Evolutionary conservation across 2,113 vertebrate genomes (phyloP), one percentile per base, ranked within the genome.

Genomic region (Nannospalax galili): DNA sequence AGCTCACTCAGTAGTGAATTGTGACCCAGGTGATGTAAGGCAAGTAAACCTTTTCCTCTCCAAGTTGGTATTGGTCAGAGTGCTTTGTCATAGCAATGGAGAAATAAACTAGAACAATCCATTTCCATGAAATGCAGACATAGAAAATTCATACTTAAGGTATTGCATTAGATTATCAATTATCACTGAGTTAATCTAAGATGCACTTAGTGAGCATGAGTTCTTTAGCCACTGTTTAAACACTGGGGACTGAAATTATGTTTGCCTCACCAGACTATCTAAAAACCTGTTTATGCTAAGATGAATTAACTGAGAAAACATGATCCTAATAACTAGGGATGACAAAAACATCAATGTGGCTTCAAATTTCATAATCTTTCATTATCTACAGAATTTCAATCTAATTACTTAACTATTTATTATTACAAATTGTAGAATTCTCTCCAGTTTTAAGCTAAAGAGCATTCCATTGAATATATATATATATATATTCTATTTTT

Each of bases 101-200:
- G n/a, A n/a, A n/a, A n/a, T n/a, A n/a, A n/a, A n/a, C n/a, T n/a
- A n/a, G n/a, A n/a, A n/a, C n/a, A n/a, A n/a, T n/a, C n/a, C 19
- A 90, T 92, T 8, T 24, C n/a, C 19, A 73, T 69, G 24, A 15
- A 6, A 26, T 73, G 19, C 3, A 90, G 87, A 37, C 2, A 90
- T n/a, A 79, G 20, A 77, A 96, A 92, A 17, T 40, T 93, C 48
- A 74, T 45, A 87, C 60, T 90, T 90, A 60, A n/a, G 3, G 74
- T 4, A 35, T 88, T 24, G 37, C 22, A 90, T 62, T 92, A 45
- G 2, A 11, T 70, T 74, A 42, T 79, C 8, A 84, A 19, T 10
- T 74, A 64, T 74, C 30, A 62, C 32, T 8, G 52, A 56, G 17
- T 40, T 58, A 75, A 15, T 26, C 40, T 95, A 88, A 4, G 26